Conservation (phyloP, 1,140 invertebrate genomes). For the Antheraea pernyi region DNA sequence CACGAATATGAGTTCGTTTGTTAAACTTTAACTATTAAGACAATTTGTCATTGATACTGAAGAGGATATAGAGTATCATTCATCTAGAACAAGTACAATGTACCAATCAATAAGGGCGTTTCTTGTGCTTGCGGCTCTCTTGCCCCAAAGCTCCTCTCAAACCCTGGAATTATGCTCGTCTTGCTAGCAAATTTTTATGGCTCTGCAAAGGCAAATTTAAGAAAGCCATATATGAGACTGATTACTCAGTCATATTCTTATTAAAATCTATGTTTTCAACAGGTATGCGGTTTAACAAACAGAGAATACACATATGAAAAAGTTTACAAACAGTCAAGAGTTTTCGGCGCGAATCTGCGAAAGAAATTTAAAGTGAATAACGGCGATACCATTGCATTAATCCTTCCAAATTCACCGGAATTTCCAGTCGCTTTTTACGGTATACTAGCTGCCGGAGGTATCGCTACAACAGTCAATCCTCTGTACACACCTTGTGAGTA, state of each 20-base stretch:
- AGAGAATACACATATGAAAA: slow-evolving; percentile 86
- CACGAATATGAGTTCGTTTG: too few relatives aligned
- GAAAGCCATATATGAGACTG: too few relatives aligned
- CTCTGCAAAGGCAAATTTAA: too few relatives aligned
- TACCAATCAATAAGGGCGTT: too few relatives aligned
- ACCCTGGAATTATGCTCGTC: too few relatives aligned
- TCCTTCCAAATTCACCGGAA: slow-evolving; percentile 90
- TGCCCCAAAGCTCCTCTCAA: too few relatives aligned
- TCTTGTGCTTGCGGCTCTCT: too few relatives aligned
- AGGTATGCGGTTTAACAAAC: slow-evolving; percentile 87
- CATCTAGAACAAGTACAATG: too few relatives aligned
- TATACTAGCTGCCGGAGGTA: slow-evolving; percentile 83
- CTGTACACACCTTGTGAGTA: slow-evolving; percentile 87
- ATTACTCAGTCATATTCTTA: not conserved
- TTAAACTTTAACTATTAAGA: too few relatives aligned
- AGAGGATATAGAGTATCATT: too few relatives aligned
- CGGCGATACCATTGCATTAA: slow-evolving; percentile 85
- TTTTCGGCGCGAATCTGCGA: slow-evolving; percentile 84
- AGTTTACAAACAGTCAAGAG: slow-evolving; percentile 81
- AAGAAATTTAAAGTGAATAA: slow-evolving; percentile 83
- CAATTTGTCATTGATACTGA: too few relatives aligned
- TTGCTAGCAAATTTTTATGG: too few relatives aligned
- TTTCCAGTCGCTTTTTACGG: slow-evolving; percentile 85
- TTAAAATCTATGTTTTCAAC: not conserved
- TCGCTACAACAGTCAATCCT: slow-evolving; percentile 89